These are phyloP conservation scores for Typhlichthys eigenmanni DNA, from an alignment of 2,797 vertebrate species.

Conservation along the genomic window DNA sequence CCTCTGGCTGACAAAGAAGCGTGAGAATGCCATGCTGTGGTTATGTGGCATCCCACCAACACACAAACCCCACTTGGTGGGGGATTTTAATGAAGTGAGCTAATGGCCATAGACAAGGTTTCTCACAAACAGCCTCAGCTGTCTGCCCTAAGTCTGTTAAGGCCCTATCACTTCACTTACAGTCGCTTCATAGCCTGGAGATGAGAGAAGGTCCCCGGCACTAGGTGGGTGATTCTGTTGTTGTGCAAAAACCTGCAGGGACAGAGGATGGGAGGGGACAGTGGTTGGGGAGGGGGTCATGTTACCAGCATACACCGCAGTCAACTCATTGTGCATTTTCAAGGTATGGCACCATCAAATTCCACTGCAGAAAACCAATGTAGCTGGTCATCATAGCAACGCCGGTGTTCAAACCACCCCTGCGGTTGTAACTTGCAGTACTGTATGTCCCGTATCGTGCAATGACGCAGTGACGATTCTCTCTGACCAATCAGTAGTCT, in stretches of 20 bases:
- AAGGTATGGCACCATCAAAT: too few species aligned
- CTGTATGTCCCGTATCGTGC: too few species aligned
- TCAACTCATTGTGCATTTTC: too few species aligned
- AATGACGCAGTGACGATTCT: too few species aligned
- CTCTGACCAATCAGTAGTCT: too few species aligned
- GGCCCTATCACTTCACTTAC: constrained; percentile 81
- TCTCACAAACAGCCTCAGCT: constrained; percentile 21
- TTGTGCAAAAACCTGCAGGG: constrained; percentile 94
- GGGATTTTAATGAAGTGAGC: constrained; percentile 16
- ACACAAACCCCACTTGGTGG: constrained; percentile 14
- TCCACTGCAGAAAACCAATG: too few species aligned
- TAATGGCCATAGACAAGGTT: constrained; percentile 20
- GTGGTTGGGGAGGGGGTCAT: too few species aligned
- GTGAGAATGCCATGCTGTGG: constrained; percentile 32
- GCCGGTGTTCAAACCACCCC: too few species aligned
- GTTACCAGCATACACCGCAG: too few species aligned
- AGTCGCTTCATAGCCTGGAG: constrained; percentile 95
- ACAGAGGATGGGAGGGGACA: too few species aligned
- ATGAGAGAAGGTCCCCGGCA: constrained; percentile 91
- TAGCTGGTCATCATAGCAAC: too few species aligned
- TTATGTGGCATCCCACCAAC: constrained; percentile 22
- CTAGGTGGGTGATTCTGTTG: constrained; percentile 93
- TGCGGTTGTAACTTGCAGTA: too few species aligned
- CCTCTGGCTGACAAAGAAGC: constrained; percentile 16
- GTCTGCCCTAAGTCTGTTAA: constrained; percentile 1